Evolutionary conservation across 1,140 invertebrate genomes (phyloP).

Genomic region (Parasteatoda tepidariorum): DNA sequence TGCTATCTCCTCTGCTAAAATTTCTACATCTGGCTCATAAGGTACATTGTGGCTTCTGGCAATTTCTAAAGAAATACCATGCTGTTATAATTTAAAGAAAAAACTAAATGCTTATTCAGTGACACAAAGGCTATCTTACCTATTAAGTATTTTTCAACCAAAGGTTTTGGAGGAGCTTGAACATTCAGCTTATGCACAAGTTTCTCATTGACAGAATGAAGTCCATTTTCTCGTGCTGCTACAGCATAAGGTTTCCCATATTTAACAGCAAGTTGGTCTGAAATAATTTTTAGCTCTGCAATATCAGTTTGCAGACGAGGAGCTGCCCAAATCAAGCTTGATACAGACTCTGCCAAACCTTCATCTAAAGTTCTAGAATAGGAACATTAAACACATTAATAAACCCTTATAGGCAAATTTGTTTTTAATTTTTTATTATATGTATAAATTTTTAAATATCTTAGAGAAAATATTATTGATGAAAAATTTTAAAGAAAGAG

Average conservation of each 20-base stretch:
- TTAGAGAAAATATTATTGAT: background rate
- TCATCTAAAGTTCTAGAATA: constrained; percentile 85
- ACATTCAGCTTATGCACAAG: constrained; percentile 95
- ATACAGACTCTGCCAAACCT: constrained; percentile 94
- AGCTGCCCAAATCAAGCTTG: constrained; percentile 95
- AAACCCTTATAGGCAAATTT: too few species aligned
- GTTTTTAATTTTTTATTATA: too few species aligned
- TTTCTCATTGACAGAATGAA: constrained; percentile 91
- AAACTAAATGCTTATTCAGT: constrained; percentile 64
- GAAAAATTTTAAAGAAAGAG: background rate
- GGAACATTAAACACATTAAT: too few species aligned
- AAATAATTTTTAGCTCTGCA: constrained; percentile 89
- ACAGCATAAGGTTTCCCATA: constrained; percentile 95
- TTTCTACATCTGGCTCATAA: constrained; percentile 89
- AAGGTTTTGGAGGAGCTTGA: constrained; percentile 93
- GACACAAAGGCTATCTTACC: constrained; percentile 55
- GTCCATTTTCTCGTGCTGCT: constrained; percentile 80
- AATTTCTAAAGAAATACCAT: constrained; percentile 78
- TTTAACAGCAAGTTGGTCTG: constrained; percentile 89
- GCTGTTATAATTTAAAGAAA: constrained; percentile 66
- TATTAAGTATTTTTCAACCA: constrained; percentile 95
- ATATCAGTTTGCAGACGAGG: constrained; percentile 75
- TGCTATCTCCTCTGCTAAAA: constrained; percentile 79
- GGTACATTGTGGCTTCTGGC: constrained; percentile 93
- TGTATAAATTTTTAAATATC: too few species aligned